phyloP scores from a whole-genome alignment of 2,113 vertebrate genomes.

The Pelvicachromis taeniatus region DNA sequence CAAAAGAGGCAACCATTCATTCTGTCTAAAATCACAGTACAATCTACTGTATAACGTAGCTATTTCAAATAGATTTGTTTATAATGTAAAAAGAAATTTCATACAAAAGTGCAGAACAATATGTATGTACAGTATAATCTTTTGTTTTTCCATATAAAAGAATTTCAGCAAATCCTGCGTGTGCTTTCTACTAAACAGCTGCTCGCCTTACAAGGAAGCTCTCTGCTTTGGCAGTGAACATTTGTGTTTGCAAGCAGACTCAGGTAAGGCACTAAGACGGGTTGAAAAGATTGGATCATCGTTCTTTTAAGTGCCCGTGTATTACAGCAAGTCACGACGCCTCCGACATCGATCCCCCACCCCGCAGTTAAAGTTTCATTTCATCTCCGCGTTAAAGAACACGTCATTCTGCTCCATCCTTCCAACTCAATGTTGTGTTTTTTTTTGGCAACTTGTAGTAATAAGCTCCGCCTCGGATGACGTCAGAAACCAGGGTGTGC shows the following conservation, averaged over 20 bases:
- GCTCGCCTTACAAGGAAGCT: constrained; percentile 41
- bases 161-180: constrained; percentile 50
- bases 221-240: constrained; percentile 55
- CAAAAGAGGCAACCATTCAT: constrained; percentile 35
- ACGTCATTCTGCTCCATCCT: constrained; percentile 14
- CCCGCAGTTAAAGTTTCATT: not conserved
- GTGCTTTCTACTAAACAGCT: constrained; percentile 48
- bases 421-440: not conserved
- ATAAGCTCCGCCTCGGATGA: not conserved
- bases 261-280: constrained; percentile 59
- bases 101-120: constrained; percentile 75
- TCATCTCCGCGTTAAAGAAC: not conserved
- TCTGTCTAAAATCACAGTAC: constrained; percentile 56
- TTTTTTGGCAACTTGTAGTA: not conserved
- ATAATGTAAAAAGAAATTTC: constrained; percentile 65
- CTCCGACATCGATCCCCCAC: not conserved
- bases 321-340: not conserved
- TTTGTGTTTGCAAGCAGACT: constrained; percentile 45
- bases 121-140: constrained; percentile 73
- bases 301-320: constrained; percentile 29
- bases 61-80: constrained; percentile 61
- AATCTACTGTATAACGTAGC: constrained; percentile 57
- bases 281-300: constrained; percentile 48
- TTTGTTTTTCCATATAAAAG: constrained; percentile 46
- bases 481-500: not conserved